These are phyloP conservation scores for Listrodromus nycthemerus DNA, from an alignment of 2,888 invertebrate genomes.

Conservation along the genomic window DNA sequence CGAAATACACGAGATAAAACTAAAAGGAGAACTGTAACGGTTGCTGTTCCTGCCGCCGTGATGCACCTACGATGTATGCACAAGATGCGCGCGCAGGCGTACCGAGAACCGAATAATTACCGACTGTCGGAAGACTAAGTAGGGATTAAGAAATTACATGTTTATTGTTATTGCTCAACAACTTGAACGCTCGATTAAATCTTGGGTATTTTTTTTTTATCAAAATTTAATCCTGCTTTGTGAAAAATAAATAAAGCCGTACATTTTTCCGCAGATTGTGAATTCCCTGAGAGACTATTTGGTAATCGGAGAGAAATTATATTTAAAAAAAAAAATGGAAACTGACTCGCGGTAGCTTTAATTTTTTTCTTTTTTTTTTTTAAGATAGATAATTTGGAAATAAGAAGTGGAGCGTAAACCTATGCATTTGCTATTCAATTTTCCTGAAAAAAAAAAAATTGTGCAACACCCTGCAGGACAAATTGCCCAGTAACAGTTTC, in stretches of 20 bases:
- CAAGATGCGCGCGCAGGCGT: constrained; percentile 9
- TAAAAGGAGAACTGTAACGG: constrained; percentile 63
- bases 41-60: constrained; percentile 28
- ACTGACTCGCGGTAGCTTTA: no score
- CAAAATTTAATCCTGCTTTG: no score
- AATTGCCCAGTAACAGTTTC: neutral
- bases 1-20: constrained; percentile 55
- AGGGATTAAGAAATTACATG: constrained; percentile 35
- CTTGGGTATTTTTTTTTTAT: no score
- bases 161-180: constrained; percentile 1
- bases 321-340: no score
- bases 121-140: constrained; percentile 1
- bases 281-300: neutral
- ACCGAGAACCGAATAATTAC: constrained; percentile 43
- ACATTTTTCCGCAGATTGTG: neutral
- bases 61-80: constrained; percentile 9
- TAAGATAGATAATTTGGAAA: neutral
- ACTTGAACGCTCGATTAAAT: neutral
- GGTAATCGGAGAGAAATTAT: neutral
- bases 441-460: neutral
- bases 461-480: constrained; percentile 6
- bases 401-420: neutral
- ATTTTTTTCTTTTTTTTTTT: neutral
- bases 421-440: neutral
- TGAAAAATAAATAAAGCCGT: neutral